These are phyloP conservation scores for Myotis daubentonii DNA, from an alignment of 2,797 vertebrate genomes.

Conservation along the genomic window DNA sequence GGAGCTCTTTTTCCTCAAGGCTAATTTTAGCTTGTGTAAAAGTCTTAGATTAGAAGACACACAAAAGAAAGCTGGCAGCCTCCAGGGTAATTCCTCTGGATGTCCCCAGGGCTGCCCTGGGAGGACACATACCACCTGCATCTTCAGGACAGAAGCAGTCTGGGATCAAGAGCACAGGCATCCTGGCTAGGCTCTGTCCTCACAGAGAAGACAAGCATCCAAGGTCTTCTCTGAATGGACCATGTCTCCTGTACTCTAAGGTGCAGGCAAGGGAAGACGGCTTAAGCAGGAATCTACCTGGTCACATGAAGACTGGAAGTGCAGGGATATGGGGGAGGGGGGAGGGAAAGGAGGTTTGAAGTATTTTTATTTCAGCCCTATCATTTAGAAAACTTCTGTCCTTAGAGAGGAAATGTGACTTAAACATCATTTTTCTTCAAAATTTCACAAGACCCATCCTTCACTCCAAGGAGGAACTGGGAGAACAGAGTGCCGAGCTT, in stretches of 20 bases:
- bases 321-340: neutral
- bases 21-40: neutral
- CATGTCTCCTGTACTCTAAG: neutral
- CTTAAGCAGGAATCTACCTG: neutral
- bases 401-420: neutral
- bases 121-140: neutral
- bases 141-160: neutral
- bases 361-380: constrained; percentile 66
- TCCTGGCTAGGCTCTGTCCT: neutral
- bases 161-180: neutral
- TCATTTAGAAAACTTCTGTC: constrained; percentile 10
- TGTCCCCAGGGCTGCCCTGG: neutral
- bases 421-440: neutral
- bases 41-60: neutral
- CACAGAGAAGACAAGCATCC: neutral
- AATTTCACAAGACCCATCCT: neutral
- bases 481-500: neutral
- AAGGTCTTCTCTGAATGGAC: neutral
- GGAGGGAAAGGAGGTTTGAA: constrained; percentile 1
- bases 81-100: neutral
- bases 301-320: neutral
- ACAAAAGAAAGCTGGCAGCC: neutral
- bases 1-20: neutral
- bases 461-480: neutral
- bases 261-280: neutral